These are phyloP conservation scores for Manduca sexta DNA, from an alignment of 1,140 invertebrate genomes.

Conservation along the genomic window DNA sequence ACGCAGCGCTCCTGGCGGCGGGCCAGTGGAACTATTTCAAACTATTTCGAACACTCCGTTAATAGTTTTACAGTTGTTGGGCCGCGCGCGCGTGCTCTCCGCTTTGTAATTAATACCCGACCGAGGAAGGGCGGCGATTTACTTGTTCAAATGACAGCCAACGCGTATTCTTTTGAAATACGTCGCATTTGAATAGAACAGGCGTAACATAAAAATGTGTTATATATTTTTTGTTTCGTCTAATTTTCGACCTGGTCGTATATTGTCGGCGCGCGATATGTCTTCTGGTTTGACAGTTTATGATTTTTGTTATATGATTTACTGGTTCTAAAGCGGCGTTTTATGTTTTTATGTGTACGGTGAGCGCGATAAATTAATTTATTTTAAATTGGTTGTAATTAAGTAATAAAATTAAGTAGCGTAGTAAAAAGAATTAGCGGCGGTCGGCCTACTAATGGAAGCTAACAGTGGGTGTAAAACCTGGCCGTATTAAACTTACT, in stretches of 20 bases:
- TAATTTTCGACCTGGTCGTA: constrained; percentile 4
- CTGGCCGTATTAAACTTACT: too few relatives aligned
- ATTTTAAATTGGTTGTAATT: constrained; percentile 7
- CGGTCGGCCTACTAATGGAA: not conserved
- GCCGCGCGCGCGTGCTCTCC: constrained; percentile 27
- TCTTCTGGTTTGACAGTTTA: constrained; percentile 10
- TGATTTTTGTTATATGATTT: constrained; percentile 17
- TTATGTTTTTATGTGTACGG: constrained; percentile 4
- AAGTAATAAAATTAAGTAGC: constrained; percentile 6
- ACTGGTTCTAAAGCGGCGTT: constrained; percentile 11
- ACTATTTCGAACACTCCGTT: constrained; percentile 41
- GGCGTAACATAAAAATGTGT: constrained; percentile 2
- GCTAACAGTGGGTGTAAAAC: too few relatives aligned
- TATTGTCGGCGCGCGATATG: constrained; percentile 10
- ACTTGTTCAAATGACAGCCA: constrained; percentile 18
- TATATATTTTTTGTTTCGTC: constrained; percentile 2
- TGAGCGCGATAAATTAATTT: constrained; percentile 6
- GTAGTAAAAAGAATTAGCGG: constrained; percentile 2
- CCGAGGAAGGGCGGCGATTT: constrained; percentile 21
- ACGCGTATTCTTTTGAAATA: constrained; percentile 8
- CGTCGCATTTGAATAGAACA: constrained; percentile 6
- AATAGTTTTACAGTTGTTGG: constrained; percentile 52
- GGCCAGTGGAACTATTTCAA: constrained; percentile 59
- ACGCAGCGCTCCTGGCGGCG: constrained; percentile 41
- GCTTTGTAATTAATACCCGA: constrained; percentile 50